Base-by-base conservation (phyloP, 2,888 invertebrate genomes). In the Orchestes rusci region DNA sequence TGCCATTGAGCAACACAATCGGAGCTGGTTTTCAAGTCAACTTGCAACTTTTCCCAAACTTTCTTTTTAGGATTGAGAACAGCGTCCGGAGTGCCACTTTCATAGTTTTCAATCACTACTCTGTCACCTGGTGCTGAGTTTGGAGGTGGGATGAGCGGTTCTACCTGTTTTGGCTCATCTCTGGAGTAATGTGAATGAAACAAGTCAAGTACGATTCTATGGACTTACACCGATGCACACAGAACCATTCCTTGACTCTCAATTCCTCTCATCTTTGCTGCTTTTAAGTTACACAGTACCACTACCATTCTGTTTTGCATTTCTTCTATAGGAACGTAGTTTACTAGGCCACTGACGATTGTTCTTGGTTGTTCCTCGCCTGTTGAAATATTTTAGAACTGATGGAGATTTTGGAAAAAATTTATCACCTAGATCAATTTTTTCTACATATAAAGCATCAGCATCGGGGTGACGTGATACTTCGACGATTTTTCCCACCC, bases 31-130 rank as follows among this genome's bases (percentile, higher is more conserved):
- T 82, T 80, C 16, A 89, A 72, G 66, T 88, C 86, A 16, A 73
- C 76, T 67, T 91, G 89, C 29, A 94, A 67, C 67, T 90, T 91
- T 58, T 94, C 94, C 94, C 94, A 95, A 13, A 92, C 74, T 73
- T 95, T 95, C 70, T 95, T 95, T 69, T 95, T 95, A 0, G 94
- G 94, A 68, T 95, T 94, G 1, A 95, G 70, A 50, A 89, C 81
- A 18, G 83, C 82, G 69, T 93, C 93, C 2, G 92, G 84, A 38
- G 73, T 73, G 15, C 87, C 87, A 43, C 66, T 67, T 67, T 84
- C 83, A 66, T 82, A 88, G 16, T 87, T 88, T 66, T 94, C 91
- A 42, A 94, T 75, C 44, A 81, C 70, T 33, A 97, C 79, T 57
- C 79, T 76, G 50, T 94, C 92, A 17, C 97, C 96, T 12, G 87